These are phyloP conservation scores for Lindbergichthys nudifrons DNA, from an alignment of 2,797 vertebrate genomes.

Conservation along the genomic window DNA sequence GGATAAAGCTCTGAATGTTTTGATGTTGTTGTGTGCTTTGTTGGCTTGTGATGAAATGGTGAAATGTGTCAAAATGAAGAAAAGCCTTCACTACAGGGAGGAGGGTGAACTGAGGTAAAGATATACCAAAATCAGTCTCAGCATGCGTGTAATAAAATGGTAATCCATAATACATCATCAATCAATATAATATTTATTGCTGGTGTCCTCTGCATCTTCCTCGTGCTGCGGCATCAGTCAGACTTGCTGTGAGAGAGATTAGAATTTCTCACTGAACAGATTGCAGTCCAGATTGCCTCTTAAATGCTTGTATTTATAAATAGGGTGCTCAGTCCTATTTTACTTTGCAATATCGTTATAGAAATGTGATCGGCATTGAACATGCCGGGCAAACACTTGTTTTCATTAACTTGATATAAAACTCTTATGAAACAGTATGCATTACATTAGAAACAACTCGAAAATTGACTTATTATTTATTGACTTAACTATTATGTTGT, in stretches of 20 bases:
- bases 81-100: background rate
- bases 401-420: background rate
- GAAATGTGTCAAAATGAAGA: conserved; percentile 17
- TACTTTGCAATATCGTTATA: conserved; percentile 65
- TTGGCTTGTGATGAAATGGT: background rate
- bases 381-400: conserved; percentile 11
- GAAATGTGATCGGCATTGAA: conserved; percentile 51
- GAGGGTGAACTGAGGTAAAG: conserved; percentile 1
- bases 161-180: conserved; percentile 39
- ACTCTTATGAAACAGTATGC: background rate
- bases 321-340: conserved; percentile 62
- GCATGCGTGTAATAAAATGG: conserved; percentile 4
- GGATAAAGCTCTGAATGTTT: conserved; percentile 45
- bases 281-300: conserved; percentile 81
- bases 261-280: conserved; percentile 80
- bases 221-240: conserved; percentile 50
- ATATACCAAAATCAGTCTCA: conserved; percentile 10
- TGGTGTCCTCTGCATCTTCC: conserved; percentile 34
- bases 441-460: background rate
- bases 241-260: conserved; percentile 55
- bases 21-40: conserved; percentile 46
- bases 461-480: too few species aligned
- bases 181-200: conserved; percentile 39
- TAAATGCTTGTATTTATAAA: conserved; percentile 81
- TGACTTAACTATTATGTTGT: background rate